Evolutionary conservation across 2,888 invertebrate genomes (phyloP), one percentile per base, ranked within the genome.

Genomic region (Boloria euphrosyne): DNA sequence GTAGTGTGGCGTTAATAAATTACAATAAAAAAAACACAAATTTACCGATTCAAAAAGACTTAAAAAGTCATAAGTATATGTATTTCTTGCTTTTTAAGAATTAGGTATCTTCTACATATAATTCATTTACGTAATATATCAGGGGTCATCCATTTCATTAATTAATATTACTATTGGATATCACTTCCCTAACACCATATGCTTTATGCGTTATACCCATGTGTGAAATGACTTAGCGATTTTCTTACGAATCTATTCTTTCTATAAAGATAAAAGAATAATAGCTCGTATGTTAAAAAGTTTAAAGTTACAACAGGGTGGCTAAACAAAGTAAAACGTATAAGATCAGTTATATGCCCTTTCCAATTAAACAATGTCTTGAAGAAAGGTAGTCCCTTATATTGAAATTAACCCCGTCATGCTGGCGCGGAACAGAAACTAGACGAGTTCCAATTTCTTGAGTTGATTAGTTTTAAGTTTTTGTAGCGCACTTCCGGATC

Each of bases 401-500:
- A 78, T 70, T 44, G 53, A 74, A 80, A 78, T 78, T 74, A 75
- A 74, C 77, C 73, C 74, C 78, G 83, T 83, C 85, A 83, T 78
- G 79, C 78, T 78, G 80, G 78, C 79, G 78, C 84, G 80, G 82
- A 84, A 78, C 88, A 86, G 88, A 79, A 82, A 77, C 57, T 27
- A 46, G 57, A 82, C 79, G 86, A 84, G 80, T 87, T 87, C 80
- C 75, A 80, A 82, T 81, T 82, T 86, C 86, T 87, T 82, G 78
- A 84, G 83, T 88, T 86, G 89, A 89, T 89, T 89, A 80, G 85
- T 82, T 82, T 71, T 72, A 78, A 78, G 82, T 87, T 88, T 88
- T 89, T 89, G 85, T 89, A 82, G 85, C 85, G 84, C 79, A 89
- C 88, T 90, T 91, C 91, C 91, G 87, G 85, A 81, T 85, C 81